phyloP scores from a whole-genome alignment of 2,113 vertebrate genomes.

The Poeciliopsis prolifica region DNA sequence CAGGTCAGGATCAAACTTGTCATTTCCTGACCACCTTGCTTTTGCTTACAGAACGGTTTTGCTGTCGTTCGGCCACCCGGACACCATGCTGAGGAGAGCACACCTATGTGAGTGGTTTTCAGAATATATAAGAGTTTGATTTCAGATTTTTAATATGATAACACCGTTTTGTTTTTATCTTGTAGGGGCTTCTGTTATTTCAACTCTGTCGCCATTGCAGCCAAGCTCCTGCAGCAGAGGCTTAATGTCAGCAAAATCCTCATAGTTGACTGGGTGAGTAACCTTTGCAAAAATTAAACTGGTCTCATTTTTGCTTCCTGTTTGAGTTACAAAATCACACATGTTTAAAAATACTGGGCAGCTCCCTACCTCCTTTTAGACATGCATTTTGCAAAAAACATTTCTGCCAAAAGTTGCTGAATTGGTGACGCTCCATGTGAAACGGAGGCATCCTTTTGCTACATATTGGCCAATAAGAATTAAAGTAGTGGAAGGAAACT shows the following conservation, averaged over 20 bases:
- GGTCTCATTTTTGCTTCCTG: no score
- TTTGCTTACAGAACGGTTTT: constrained; percentile 88
- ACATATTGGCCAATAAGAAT: not conserved
- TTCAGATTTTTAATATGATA: not conserved
- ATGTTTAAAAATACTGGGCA: not conserved
- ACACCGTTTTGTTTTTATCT: not conserved
- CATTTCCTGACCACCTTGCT: constrained; percentile 1
- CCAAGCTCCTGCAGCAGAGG: constrained; percentile 94
- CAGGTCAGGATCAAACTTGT: not conserved
- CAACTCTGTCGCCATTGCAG: constrained; percentile 96
- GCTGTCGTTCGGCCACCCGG: constrained; percentile 96
- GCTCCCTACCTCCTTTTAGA: no score
- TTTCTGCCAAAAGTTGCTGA: not conserved
- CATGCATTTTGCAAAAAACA: not conserved
- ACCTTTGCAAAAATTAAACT: not conserved
- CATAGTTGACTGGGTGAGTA: constrained; percentile 97
- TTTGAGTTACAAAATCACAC: not conserved
- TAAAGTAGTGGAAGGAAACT: not conserved
- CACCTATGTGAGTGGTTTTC: constrained; percentile 88
- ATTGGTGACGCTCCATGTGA: not conserved
- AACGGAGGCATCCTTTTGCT: not conserved
- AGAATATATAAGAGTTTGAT: not conserved
- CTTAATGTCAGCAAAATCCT: constrained; percentile 95
- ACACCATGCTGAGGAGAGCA: constrained; percentile 97
- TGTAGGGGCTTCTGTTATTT: constrained; percentile 99